phyloP scores from a whole-genome alignment of 2,888 invertebrate species.

The Drosophila falleni region DNA sequence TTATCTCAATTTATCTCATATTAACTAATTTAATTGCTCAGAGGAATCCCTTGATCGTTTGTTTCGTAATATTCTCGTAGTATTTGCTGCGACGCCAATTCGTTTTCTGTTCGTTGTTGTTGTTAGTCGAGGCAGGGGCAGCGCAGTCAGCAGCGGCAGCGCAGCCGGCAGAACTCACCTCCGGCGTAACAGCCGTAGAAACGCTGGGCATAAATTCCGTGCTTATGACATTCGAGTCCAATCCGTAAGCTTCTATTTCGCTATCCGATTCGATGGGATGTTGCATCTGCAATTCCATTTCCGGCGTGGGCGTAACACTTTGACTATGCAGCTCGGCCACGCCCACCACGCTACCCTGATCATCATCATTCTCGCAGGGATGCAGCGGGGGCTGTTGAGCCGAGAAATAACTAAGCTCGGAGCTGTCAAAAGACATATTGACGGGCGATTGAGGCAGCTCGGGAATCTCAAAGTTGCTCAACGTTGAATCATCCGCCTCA shows the following conservation, averaged over 20 bases:
- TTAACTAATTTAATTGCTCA: constrained; percentile 58
- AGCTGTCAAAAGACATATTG: constrained; percentile 84
- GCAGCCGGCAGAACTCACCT: constrained; percentile 76
- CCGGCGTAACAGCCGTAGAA: constrained; percentile 78
- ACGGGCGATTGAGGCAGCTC: constrained; percentile 82
- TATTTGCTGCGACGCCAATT: constrained; percentile 86
- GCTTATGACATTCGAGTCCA: constrained; percentile 65
- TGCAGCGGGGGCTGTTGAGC: constrained; percentile 62
- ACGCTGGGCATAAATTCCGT: constrained; percentile 65
- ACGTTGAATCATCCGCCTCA: constrained; percentile 82
- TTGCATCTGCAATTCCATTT: constrained; percentile 55
- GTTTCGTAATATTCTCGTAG: constrained; percentile 87
- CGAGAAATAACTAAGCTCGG: constrained; percentile 84
- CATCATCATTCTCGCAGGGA: constrained; percentile 51
- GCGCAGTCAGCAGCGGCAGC: constrained; percentile 23
- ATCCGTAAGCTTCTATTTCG: constrained; percentile 71
- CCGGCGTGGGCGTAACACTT: constrained; percentile 83
- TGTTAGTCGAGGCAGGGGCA: constrained; percentile 41
- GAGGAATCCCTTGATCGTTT: constrained; percentile 87
- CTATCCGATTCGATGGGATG: constrained; percentile 76
- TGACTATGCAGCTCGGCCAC: constrained; percentile 82
- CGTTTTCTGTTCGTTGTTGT: constrained; percentile 69
- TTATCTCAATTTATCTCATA: not conserved
- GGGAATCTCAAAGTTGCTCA: constrained; percentile 78
- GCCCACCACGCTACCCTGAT: constrained; percentile 72